A percentile compares a stretch with the other conserved stretches of the same genome.
Conservation (phyloP, 2,113 vertebrate species). For the Dascyllus trimaculatus region DNA sequence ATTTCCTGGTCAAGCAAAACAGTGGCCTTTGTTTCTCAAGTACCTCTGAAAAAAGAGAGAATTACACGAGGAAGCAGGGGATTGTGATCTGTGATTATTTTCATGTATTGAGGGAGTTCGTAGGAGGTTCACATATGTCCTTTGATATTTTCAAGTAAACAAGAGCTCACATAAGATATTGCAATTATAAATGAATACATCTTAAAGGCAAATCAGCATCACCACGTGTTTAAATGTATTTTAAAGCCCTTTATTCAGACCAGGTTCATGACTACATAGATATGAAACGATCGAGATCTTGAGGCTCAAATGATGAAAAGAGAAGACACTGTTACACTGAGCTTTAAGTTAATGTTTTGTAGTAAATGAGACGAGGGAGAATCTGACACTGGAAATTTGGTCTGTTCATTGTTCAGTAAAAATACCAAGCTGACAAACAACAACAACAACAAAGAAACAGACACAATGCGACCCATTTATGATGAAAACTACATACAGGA, state of each 20-base stretch:
- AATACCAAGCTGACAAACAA: too few species aligned
- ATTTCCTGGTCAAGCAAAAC: slow-evolving; percentile 41
- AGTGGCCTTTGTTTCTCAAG: slow-evolving; percentile 18
- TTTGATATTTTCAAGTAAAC: too few species aligned
- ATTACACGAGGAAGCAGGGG: neutral
- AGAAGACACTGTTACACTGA: slow-evolving; percentile 18
- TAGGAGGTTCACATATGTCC: too few species aligned
- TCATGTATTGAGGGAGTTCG: neutral
- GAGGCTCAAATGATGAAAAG: slow-evolving; percentile 8
- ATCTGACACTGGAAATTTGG: neutral
- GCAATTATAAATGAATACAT: too few species aligned
- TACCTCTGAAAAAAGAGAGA: neutral
- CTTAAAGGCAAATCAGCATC: neutral
- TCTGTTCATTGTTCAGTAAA: slow-evolving; percentile 4
- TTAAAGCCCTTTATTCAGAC: slow-evolving; percentile 61
- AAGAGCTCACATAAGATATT: too few species aligned
- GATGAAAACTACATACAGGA: slow-evolving; percentile 1
- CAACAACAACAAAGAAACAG: too few species aligned
- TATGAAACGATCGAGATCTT: slow-evolving; percentile 34
- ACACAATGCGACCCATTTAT: slow-evolving; percentile 4
- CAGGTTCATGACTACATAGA: slow-evolving; percentile 23
- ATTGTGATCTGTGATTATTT: neutral
- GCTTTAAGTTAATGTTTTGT: slow-evolving; percentile 16
- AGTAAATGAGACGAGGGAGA: slow-evolving; percentile 10
- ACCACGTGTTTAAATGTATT: neutral